These are phyloP conservation scores for Amphipoea oculea DNA, from an alignment of 2,888 invertebrate genomes.

Conservation along the genomic window DNA sequence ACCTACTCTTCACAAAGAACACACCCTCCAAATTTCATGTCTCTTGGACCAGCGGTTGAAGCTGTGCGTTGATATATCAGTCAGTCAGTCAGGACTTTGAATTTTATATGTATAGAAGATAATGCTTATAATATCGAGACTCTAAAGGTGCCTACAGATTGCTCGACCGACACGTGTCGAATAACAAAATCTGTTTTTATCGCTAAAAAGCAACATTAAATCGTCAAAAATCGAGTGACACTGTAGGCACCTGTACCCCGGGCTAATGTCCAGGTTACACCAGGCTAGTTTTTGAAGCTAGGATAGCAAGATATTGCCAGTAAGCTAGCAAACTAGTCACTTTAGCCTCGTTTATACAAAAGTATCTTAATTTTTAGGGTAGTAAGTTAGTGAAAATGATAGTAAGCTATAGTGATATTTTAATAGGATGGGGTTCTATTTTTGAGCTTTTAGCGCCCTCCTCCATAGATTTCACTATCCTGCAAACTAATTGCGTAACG, in stretches of 20 bases:
- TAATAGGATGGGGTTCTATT: no score
- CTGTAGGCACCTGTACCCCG: not conserved
- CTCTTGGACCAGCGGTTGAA: no score
- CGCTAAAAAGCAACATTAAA: not conserved
- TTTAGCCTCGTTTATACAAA: not conserved
- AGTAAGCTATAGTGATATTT: no score
- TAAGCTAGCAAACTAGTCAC: not conserved
- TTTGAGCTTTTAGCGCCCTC: no score
- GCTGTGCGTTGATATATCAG: no score
- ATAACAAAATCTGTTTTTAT: not conserved
- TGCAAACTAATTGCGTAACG: no score
- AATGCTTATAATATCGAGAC: not conserved
- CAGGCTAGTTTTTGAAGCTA: not conserved
- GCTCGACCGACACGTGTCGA: not conserved
- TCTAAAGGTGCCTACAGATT: not conserved
- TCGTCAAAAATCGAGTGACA: not conserved
- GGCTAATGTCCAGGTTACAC: no score
- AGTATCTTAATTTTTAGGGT: not conserved
- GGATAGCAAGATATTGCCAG: not conserved
- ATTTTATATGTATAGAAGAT: no score
- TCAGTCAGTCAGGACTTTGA: no score
- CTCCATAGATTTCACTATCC: no score
- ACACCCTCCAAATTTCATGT: no score
- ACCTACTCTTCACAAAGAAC: no score
- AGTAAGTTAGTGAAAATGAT: not conserved